Conservation (phyloP, 1,140 invertebrate species). For the Pteromalus puparum region DNA sequence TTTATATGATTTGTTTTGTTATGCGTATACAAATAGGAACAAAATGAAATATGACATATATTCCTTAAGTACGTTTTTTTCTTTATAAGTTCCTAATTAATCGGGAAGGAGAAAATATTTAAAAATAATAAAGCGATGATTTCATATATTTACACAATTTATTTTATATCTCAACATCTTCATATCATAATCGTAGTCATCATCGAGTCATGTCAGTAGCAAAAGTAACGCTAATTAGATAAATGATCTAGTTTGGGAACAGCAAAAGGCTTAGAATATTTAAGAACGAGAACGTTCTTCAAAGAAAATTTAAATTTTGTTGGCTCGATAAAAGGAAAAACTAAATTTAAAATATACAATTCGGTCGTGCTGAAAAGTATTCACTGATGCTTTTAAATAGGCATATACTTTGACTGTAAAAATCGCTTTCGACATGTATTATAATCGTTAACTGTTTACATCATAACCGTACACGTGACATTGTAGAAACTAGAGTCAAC, state of each 20-base stretch:
- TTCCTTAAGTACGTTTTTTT: neutral
- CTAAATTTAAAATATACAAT: conserved; percentile 34
- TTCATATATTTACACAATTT: conserved; percentile 73
- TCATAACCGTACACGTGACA: conserved; percentile 20
- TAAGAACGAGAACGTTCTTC: conserved; percentile 1
- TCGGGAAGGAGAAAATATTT: neutral
- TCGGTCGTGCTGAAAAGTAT: conserved; percentile 21
- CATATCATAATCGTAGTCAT: conserved; percentile 68
- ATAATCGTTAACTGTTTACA: conserved; percentile 2
- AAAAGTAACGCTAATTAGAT: conserved; percentile 60
- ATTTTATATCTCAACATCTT: conserved; percentile 73
- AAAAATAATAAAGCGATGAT: conserved; percentile 8
- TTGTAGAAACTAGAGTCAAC: conserved; percentile 31
- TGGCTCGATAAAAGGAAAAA: conserved; percentile 8
- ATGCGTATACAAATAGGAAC: neutral
- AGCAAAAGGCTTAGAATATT: conserved; percentile 19
- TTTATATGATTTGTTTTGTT: neutral
- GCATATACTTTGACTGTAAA: conserved; percentile 15
- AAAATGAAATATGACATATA: neutral
- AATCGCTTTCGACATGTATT: conserved; percentile 5
- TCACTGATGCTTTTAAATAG: neutral
- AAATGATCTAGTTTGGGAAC: conserved; percentile 22
- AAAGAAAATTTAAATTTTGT: conserved; percentile 50
- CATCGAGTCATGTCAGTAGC: conserved; percentile 65
- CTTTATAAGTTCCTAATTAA: neutral